Evolutionary conservation across 2,888 invertebrate genomes (phyloP), one percentile per base, ranked within the genome.

Genomic region (Nycteola revayana): DNA sequence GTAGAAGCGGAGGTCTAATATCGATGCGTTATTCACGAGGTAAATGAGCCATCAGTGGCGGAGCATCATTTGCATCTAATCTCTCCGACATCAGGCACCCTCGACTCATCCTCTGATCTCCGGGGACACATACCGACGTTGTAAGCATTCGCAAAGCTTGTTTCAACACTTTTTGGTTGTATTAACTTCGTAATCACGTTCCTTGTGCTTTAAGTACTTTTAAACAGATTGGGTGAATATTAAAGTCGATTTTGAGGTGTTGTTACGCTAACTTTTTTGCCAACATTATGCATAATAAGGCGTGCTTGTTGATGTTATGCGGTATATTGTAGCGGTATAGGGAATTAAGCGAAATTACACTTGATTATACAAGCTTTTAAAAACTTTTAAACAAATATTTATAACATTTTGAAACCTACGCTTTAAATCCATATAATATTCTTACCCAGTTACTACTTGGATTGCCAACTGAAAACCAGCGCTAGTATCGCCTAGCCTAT

Each of bases 11-110:
- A 64, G 66, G 69, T 62, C 60, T 75, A 71, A 77, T 75, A 77
- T 76, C 69, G 72, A 81, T 81, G 76, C 68, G 75, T 82, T 83
- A 82, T 81, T 83, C 82, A 79, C 73, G 70, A 80, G 75, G 75
- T 72, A 86, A 86, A 85, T 83, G 82, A 84, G 82, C 82, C 80
- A 86, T 85, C 85, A 79, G 71, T 66, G 66, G 58, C 55, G 67
- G 42, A 61, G 73, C 74, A 70, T 82, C 84, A 74, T 87, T 86
- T 86, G 82, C 84, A 84, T 86, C 79, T 87, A 83, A 84, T 85
- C 80, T 79, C 58, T 64, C 59, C 57, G 57, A 64, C 74, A 75
- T 71, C 76, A 73, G 66, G 66, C 66, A 62, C 70, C 74, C 65
- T 64, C 54, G 62, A 44, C 31, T 53, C 32, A 26, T n/a, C 27